A percentile compares a stretch with the other conserved stretches of the same genome.
Conservation (phyloP, 2,888 invertebrate species). For the Cacoxenus indagator region DNA sequence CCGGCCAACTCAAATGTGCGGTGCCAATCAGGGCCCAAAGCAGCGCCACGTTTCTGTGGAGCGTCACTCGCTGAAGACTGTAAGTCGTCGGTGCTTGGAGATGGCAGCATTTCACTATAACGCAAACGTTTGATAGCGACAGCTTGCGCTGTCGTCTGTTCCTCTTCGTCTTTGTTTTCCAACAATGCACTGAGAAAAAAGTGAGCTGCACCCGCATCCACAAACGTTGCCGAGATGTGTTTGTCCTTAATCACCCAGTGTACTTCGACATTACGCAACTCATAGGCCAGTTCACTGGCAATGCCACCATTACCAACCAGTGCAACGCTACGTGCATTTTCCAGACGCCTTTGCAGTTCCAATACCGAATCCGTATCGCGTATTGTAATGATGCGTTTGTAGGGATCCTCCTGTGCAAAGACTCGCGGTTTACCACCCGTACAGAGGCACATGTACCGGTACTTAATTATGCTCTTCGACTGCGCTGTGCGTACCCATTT, state of each 20-base stretch:
- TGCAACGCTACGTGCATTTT: slow-evolving; percentile 79
- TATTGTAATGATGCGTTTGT: slow-evolving; percentile 82
- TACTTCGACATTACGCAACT: slow-evolving; percentile 86
- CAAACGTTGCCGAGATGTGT: slow-evolving; percentile 92
- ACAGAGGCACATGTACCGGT: slow-evolving; percentile 89
- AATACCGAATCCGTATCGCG: slow-evolving; percentile 94
- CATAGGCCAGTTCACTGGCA: slow-evolving; percentile 95
- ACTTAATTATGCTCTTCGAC: slow-evolving; percentile 75
- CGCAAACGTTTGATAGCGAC: slow-evolving; percentile 76
- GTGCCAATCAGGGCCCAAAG: slow-evolving; percentile 98
- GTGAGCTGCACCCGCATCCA: slow-evolving; percentile 95
- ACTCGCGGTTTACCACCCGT: slow-evolving; percentile 90
- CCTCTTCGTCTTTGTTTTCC: slow-evolving; percentile 28
- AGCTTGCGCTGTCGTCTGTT: background rate
- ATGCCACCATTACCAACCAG: slow-evolving; percentile 99
- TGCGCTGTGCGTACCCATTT: slow-evolving; percentile 72
- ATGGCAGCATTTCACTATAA: slow-evolving; percentile 74
- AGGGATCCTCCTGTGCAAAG: slow-evolving; percentile 69
- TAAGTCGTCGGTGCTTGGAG: background rate
- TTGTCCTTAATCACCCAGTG: slow-evolving; percentile 95
- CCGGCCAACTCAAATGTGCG: slow-evolving; percentile 74
- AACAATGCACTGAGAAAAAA: slow-evolving; percentile 79
- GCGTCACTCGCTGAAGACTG: slow-evolving; percentile 47
- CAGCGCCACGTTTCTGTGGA: slow-evolving; percentile 78
- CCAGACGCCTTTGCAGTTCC: slow-evolving; percentile 80